phyloP scores from a whole-genome alignment of 2,113 vertebrate genomes.

The Podarcis cretensis region DNA sequence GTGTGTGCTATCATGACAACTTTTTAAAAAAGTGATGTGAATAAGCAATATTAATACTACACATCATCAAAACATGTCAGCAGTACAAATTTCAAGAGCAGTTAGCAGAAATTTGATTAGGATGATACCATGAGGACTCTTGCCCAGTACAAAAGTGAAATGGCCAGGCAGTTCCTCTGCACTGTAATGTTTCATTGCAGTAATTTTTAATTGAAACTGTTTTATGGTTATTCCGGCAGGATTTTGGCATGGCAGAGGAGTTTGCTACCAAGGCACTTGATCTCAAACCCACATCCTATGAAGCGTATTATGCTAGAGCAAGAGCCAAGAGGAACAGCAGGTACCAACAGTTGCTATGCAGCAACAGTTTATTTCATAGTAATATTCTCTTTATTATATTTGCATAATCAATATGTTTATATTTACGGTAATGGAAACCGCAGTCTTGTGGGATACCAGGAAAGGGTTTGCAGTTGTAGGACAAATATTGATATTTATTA shows the following conservation, averaged over 20 bases:
- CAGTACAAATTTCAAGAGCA: neutral
- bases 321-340: conserved; percentile 98
- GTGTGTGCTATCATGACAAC: too few relatives aligned
- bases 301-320: conserved; percentile 96
- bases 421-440: neutral
- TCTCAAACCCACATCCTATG: conserved; percentile 95
- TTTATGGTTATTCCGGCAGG: conserved; percentile 74
- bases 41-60: neutral
- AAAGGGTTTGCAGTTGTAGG: neutral
- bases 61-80: neutral
- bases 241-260: conserved; percentile 98
- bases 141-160: neutral
- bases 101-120: neutral
- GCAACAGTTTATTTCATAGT: neutral
- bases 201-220: neutral
- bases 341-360: conserved; percentile 67
- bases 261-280: conserved; percentile 97
- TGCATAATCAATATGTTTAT: neutral
- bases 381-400: neutral
- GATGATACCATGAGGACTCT: neutral
- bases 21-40: neutral
- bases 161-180: neutral
- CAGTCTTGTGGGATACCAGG: neutral
- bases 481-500: neutral
- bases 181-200: neutral